Conservation (phyloP, 2,888 invertebrate species). For the Brachypterus glaber region DNA sequence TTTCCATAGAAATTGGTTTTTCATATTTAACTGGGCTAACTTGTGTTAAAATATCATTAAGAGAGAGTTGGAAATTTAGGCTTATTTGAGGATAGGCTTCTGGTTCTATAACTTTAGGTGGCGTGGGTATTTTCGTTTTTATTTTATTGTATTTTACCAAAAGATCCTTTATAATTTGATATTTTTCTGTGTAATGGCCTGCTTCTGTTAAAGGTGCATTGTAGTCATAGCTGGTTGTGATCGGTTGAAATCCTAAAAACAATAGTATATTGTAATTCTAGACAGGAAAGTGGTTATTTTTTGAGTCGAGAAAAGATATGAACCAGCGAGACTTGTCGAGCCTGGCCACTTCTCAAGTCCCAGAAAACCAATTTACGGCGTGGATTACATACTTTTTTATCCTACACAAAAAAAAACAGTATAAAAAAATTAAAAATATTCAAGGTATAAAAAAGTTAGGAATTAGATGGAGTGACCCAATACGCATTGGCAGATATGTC, state of each 20-base stretch:
- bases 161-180: conserved; percentile 49
- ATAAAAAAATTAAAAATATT: too few species aligned
- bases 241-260: conserved; percentile 36
- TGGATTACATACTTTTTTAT: too few species aligned
- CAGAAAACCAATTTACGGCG: too few species aligned
- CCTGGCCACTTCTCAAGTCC: too few species aligned
- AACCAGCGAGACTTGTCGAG: too few species aligned
- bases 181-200: conserved; percentile 76
- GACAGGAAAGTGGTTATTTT: too few species aligned
- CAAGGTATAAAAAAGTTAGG: too few species aligned
- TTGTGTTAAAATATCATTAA: conserved; percentile 20
- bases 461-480: too few species aligned
- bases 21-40: conserved; percentile 8
- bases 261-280: too few species aligned
- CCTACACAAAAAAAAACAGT: too few species aligned
- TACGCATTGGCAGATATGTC: too few species aligned
- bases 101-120: conserved; percentile 63
- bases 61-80: conserved; percentile 50
- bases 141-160: conserved; percentile 33
- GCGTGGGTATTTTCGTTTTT: conserved; percentile 42
- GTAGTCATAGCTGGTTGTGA: conserved; percentile 57
- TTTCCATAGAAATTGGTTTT: conserved; percentile 31
- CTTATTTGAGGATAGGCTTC: conserved; percentile 73
- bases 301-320: too few species aligned
- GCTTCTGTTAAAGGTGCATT: conserved; percentile 83